phyloP scores from a whole-genome alignment of 2,797 vertebrate species.

The Nannoperca australis region DNA sequence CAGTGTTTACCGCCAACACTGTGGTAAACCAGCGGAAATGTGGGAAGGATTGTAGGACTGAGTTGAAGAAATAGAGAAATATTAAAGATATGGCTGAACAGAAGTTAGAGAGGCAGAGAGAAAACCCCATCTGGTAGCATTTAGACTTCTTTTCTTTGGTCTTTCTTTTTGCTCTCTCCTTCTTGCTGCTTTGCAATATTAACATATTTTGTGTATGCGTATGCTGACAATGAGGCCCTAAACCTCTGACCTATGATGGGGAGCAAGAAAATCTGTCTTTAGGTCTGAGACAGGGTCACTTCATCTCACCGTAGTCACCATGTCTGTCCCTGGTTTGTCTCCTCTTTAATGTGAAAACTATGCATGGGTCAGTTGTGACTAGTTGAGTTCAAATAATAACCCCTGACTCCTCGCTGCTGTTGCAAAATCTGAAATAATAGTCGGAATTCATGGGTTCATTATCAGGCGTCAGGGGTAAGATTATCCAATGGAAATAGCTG shows the following conservation, averaged over 20 bases:
- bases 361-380: background rate
- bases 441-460: background rate
- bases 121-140: constrained; percentile 78
- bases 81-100: constrained; percentile 63
- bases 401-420: background rate
- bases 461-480: background rate
- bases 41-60: constrained; percentile 51
- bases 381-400: background rate
- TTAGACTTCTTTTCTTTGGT: constrained; percentile 52
- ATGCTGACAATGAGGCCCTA: constrained; percentile 25
- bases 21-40: constrained; percentile 71
- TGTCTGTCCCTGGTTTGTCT: background rate
- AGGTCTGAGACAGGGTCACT: background rate
- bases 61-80: constrained; percentile 58
- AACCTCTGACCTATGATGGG: constrained; percentile 50
- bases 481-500: background rate
- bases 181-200: constrained; percentile 75
- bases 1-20: constrained; percentile 56
- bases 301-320: background rate
- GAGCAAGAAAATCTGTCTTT: constrained; percentile 25
- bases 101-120: constrained; percentile 52
- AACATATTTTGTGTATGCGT: constrained; percentile 46
- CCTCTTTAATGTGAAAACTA: background rate
- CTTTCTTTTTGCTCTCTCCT: constrained; percentile 41
- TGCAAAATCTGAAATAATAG: constrained; percentile 7